A percentile compares a stretch with the other conserved stretches of the same genome.
Evolutionary conservation across 2,113 vertebrate genomes (phyloP).

Genomic region (Hipposideros armiger): DNA sequence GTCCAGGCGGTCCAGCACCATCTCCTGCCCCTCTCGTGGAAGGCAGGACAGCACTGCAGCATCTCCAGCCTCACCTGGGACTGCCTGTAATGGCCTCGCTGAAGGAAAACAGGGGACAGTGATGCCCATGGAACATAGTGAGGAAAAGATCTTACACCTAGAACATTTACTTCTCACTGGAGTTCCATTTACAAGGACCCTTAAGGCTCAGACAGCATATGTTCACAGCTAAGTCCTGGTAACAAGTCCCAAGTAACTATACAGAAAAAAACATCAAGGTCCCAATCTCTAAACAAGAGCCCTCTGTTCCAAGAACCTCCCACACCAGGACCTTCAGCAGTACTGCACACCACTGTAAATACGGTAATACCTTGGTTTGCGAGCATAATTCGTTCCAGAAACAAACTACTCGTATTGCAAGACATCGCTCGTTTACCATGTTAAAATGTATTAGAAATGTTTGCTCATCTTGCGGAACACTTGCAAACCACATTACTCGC

Average conservation of each 20-base stretch:
- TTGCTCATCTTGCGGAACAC: no score
- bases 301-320: neutral
- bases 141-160: neutral
- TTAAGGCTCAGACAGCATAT: neutral
- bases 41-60: conserved; percentile 66
- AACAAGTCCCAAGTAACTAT: conserved; percentile 17
- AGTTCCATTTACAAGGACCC: conserved; percentile 40
- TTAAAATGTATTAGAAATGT: no score
- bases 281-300: neutral
- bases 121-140: neutral
- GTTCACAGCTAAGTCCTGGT: neutral
- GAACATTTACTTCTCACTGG: conserved; percentile 26
- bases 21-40: conserved; percentile 87
- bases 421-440: no score
- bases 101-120: neutral
- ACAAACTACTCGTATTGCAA: no score
- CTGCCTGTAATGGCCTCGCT: conserved; percentile 71
- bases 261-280: neutral
- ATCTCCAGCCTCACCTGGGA: conserved; percentile 79
- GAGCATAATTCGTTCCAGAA: no score
- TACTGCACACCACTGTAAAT: neutral
- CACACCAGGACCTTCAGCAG: neutral
- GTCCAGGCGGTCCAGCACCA: conserved; percentile 93
- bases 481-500: no score
- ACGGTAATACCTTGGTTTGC: no score